These are phyloP conservation scores for Orchesella cincta DNA, from an alignment of 1,140 invertebrate species.

Conservation along the genomic window DNA sequence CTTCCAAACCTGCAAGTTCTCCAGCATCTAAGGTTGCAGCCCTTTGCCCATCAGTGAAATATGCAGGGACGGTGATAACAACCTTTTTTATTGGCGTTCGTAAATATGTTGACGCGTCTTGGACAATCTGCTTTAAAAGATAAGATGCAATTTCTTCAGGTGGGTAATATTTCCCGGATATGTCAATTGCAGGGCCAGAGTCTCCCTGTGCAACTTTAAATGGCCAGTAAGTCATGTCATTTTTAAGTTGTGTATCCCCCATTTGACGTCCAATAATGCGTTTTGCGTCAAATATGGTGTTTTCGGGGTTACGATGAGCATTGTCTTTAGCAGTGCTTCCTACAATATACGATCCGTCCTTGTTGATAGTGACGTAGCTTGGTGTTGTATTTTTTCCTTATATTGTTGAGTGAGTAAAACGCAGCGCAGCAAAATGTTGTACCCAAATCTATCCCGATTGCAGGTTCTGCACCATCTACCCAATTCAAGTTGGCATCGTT, in stretches of 20 bases:
- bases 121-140: constrained; percentile 42
- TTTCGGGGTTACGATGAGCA: constrained; percentile 63
- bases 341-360: constrained; percentile 57
- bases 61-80: constrained; percentile 21
- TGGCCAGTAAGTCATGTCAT: constrained; percentile 65
- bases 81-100: background rate
- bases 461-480: no score
- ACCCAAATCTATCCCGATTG: background rate
- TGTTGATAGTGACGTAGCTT: constrained; percentile 65
- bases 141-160: constrained; percentile 59
- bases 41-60: constrained; percentile 13
- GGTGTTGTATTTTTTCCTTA: constrained; percentile 31
- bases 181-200: constrained; percentile 56
- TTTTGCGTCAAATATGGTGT: constrained; percentile 60
- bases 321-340: constrained; percentile 65
- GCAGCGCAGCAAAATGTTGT: background rate
- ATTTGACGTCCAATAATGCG: constrained; percentile 58
- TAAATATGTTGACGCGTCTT: background rate
- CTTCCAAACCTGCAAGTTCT: background rate
- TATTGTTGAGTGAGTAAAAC: no score
- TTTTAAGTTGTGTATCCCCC: constrained; percentile 59
- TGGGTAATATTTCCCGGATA: constrained; percentile 52
- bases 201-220: constrained; percentile 56
- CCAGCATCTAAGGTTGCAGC: constrained; percentile 8
- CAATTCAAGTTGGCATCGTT: background rate